Conservation (phyloP, 1,140 invertebrate species). For the Acyrthosiphon pisum region DNA sequence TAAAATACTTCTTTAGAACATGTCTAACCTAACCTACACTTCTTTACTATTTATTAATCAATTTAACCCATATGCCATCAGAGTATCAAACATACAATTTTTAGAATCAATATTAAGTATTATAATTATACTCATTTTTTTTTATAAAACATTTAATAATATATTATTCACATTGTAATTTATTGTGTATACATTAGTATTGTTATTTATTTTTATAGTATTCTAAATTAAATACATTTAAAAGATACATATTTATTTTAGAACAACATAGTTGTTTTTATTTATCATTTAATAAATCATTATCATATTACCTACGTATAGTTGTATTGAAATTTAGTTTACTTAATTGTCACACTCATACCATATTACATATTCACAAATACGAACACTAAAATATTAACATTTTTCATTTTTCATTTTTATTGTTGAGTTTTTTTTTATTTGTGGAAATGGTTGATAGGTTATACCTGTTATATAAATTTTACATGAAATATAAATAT, state of each 20-base stretch:
- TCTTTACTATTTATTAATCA: background rate
- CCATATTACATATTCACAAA: background rate
- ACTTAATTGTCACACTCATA: background rate
- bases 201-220: conserved; percentile 21
- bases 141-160: background rate
- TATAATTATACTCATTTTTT: background rate
- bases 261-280: background rate
- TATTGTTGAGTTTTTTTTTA: background rate
- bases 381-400: background rate
- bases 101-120: background rate
- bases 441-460: background rate
- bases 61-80: background rate
- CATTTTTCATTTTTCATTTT: no score
- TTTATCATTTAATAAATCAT: conserved; percentile 2
- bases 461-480: background rate
- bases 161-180: background rate
- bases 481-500: background rate
- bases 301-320: background rate
- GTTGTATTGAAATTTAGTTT: background rate
- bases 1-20: background rate
- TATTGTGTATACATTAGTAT: background rate
- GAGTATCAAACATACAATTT: background rate
- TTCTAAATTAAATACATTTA: background rate
- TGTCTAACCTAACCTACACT: background rate
- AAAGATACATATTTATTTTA: background rate